Base-by-base conservation (phyloP, 2,113 vertebrate species). In the Epinephelus moara region DNA sequence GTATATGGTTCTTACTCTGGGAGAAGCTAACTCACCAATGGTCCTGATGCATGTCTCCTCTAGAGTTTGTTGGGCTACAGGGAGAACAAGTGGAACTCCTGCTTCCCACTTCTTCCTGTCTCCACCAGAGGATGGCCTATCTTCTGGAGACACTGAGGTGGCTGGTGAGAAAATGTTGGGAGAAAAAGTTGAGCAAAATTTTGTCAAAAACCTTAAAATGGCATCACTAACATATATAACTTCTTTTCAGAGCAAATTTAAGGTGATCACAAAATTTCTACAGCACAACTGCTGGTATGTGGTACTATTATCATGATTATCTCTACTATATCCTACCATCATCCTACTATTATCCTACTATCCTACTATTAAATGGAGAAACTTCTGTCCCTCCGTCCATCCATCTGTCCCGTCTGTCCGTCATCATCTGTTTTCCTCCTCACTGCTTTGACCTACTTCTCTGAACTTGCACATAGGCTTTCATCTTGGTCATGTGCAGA, bases 71-170 rank as follows among this genome's bases (percentile, higher is more conserved):
- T 96, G 94, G 77, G 96, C 96, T 19, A 96, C 85, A 40, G 97
- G 93, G 68, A 99, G 94, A 0, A 97, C 89, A 33, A 97, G 88
- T 2, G 96, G 96, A 81, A 93, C 78, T 42, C 94, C 95, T 1
- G 96, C 87, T 70, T 97, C 96, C 98, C 98, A 99, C 67, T 97
- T 98, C 90, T 95, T 98, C 60, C 98, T 94, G 89, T 99, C 98
- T 52, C 89, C 96, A 87, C 78, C 89, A 88, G 89, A 77, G 0
- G 90, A 70, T 0, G 88, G 85, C 37, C 72, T 18, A 6, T 85
- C 86, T 4, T 90, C 90, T 64, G 79, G 72, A 71, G 89, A 90
- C 49, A 53, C 66, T 33, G 81, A 83, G 27, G 85, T 62, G 4
- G 78, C 89, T 94, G 52, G 8, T 40, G 47, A 72, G 45, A 80